phyloP scores from a whole-genome alignment of 1,140 invertebrate genomes.

The Pseudachorutes palmiensis region DNA sequence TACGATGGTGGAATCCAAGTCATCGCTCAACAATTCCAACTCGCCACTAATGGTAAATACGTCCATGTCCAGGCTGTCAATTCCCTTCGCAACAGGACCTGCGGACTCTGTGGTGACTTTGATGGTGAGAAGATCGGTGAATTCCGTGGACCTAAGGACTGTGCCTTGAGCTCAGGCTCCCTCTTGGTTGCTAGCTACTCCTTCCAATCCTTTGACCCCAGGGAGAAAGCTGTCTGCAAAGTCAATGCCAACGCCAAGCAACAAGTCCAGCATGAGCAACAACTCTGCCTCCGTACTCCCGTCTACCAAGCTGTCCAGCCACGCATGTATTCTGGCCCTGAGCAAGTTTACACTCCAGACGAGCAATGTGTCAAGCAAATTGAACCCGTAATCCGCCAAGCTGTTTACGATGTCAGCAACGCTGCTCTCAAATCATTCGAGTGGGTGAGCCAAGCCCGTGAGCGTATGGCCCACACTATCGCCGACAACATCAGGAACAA shows the following conservation, averaged over 20 bases:
- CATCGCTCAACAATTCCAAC: slow-evolving; percentile 19
- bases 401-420: not conserved
- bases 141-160: slow-evolving; percentile 27
- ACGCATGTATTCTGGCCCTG: not conserved
- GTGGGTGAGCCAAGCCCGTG: not conserved
- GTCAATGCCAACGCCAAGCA: slow-evolving; percentile 20
- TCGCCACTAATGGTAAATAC: slow-evolving; percentile 26
- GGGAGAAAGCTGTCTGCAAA: slow-evolving; percentile 22
- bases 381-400: not conserved
- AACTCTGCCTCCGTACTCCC: not conserved
- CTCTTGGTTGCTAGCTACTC: slow-evolving; percentile 33
- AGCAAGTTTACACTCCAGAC: not conserved
- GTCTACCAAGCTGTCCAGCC: not conserved
- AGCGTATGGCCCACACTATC: not conserved
- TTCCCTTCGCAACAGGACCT: slow-evolving; percentile 29
- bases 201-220: slow-evolving; percentile 4
- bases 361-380: not conserved
- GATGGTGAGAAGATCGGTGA: slow-evolving; percentile 35
- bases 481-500: not conserved
- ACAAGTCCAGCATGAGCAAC: slow-evolving; percentile 29
- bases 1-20: slow-evolving; percentile 34
- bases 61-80: slow-evolving; percentile 23
- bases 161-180: slow-evolving; percentile 29
- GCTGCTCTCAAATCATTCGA: not conserved
- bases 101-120: slow-evolving; percentile 36